These are phyloP conservation scores for Apostichopus californicus DNA, from an alignment of 35 echinoderm and acorn worm genomes.

Conservation along the genomic window DNA sequence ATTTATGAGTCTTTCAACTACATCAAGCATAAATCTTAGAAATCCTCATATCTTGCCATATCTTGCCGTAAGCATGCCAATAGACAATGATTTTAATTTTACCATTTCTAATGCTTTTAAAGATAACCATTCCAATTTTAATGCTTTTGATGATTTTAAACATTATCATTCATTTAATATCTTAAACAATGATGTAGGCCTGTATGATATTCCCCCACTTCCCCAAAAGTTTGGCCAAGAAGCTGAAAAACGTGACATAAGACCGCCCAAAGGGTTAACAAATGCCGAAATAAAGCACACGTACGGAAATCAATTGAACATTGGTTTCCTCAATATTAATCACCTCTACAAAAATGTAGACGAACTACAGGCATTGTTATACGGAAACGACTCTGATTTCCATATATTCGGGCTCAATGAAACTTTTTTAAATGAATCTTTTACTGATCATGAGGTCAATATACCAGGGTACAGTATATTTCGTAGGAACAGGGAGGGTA, in stretches of 20 bases:
- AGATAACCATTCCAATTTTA: background rate
- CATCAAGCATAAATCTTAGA: too few species aligned
- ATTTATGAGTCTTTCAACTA: too few species aligned
- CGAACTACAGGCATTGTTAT: background rate
- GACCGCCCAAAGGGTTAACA: background rate
- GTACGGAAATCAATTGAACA: background rate
- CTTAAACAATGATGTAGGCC: too few species aligned
- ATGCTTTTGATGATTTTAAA: constrained; percentile 4
- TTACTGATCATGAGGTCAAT: background rate
- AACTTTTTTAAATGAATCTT: constrained; percentile 7
- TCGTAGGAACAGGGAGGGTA: too few species aligned
- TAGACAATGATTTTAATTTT: background rate
- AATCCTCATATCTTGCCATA: too few species aligned
- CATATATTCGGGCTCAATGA: background rate
- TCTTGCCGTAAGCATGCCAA: background rate
- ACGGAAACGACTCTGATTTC: background rate
- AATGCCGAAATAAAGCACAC: background rate
- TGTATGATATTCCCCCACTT: too few species aligned
- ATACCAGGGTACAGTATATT: too few species aligned
- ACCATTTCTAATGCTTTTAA: background rate
- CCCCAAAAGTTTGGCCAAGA: too few species aligned
- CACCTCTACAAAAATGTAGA: background rate
- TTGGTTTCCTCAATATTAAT: background rate
- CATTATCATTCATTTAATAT: background rate
- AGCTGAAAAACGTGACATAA: too few species aligned